Percentiles rank a stretch among this genome's conserved stretches.
These are phyloP conservation scores for Diplodus sargus DNA, from an alignment of 2,797 vertebrate species.

Conservation along the genomic window DNA sequence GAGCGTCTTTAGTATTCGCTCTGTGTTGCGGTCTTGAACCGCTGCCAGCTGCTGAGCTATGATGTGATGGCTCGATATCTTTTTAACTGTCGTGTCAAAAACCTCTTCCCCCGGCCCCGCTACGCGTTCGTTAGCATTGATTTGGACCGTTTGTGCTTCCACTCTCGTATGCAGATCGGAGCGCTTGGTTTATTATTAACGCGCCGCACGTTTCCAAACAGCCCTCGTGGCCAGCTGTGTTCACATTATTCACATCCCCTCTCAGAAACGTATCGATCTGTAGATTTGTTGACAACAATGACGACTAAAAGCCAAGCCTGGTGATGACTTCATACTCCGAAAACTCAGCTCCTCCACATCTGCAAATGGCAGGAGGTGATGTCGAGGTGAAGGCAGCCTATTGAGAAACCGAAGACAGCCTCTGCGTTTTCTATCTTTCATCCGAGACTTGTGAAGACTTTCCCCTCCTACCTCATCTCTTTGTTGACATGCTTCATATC, in stretches of 20 bases:
- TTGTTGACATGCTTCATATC: slow-evolving; percentile 45
- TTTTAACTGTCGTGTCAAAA: background rate
- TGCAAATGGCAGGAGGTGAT: slow-evolving; percentile 54
- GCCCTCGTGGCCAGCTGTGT: background rate
- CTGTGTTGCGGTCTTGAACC: background rate
- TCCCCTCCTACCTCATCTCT: slow-evolving; percentile 37
- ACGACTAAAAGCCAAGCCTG: slow-evolving; percentile 12
- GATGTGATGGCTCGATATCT: background rate
- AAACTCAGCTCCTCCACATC: slow-evolving; percentile 11
- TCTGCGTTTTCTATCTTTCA: slow-evolving; percentile 52
- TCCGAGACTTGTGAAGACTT: slow-evolving; percentile 41
- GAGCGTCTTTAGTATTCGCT: slow-evolving; percentile 10
- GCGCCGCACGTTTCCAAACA: background rate
- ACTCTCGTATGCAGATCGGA: background rate
- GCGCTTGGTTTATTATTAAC: background rate
- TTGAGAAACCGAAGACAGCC: slow-evolving; percentile 32
- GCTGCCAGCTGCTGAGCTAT: background rate
- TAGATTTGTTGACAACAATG: slow-evolving; percentile 32
- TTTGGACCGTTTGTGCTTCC: background rate
- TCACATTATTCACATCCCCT: slow-evolving; percentile 22
- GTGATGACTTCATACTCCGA: background rate
- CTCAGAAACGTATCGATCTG: slow-evolving; percentile 30
- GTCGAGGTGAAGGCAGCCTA: slow-evolving; percentile 51
- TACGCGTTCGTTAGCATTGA: background rate
- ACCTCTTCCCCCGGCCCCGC: background rate